Conservation (phyloP, 2,113 vertebrate species). For the Engystomops pustulosus region DNA sequence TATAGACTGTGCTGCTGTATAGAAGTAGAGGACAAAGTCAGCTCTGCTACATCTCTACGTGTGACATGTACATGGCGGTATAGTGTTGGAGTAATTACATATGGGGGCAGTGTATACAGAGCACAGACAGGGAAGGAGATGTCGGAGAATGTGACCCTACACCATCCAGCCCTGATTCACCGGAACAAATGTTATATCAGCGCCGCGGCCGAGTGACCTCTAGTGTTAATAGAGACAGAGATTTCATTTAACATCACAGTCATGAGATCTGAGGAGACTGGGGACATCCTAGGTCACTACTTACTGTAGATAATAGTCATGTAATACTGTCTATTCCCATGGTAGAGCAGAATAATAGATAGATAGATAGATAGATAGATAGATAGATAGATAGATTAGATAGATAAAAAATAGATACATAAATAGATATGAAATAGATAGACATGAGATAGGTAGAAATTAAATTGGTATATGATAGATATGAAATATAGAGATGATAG, state of each 20-base stretch:
- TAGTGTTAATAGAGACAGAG: constrained; percentile 20
- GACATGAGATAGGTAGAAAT: constrained; percentile 17
- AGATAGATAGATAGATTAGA: constrained; percentile 26
- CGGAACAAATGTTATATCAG: neutral
- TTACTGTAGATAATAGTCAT: neutral
- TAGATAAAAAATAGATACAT: too few relatives aligned
- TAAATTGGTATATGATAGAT: too few relatives aligned
- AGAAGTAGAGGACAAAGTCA: neutral
- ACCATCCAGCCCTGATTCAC: neutral
- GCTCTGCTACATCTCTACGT: too few relatives aligned
- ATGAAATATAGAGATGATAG: constrained; percentile 5
- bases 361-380: constrained; percentile 9
- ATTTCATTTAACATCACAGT: neutral
- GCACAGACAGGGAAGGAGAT: neutral
- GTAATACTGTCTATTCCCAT: neutral
- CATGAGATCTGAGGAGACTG: neutral
- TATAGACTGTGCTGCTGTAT: too few relatives aligned
- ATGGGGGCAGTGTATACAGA: neutral
- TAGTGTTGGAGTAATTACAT: too few relatives aligned
- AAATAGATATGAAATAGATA: constrained; percentile 30
- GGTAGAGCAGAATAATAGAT: neutral
- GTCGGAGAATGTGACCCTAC: neutral
- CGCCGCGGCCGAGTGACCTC: neutral
- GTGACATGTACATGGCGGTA: neutral
- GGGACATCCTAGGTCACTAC: neutral